Evolutionary conservation across 2,113 vertebrate genomes (phyloP).

Genomic region (Lophius piscatorius): DNA sequence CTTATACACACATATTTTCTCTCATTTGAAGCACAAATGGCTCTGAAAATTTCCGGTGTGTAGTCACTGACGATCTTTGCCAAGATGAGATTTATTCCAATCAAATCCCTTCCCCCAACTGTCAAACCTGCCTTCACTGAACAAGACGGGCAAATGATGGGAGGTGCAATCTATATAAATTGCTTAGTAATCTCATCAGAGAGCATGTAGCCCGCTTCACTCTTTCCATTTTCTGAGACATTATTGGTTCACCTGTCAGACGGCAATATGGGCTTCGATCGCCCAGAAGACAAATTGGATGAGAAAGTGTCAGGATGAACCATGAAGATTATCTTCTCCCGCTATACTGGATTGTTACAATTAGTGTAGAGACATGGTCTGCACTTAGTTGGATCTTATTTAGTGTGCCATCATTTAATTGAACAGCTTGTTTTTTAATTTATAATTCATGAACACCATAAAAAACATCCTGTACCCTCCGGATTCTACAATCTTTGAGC

Average conservation of each 20-base stretch:
- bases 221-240: slow-evolving; percentile 32
- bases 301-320: slow-evolving; percentile 48
- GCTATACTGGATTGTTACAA: slow-evolving; percentile 46
- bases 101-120: slow-evolving; percentile 23
- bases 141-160: slow-evolving; percentile 61
- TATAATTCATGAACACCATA: slow-evolving; percentile 13
- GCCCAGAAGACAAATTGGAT: slow-evolving; percentile 32
- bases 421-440: slow-evolving; percentile 20
- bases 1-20: slow-evolving; percentile 5
- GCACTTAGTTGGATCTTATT: slow-evolving; percentile 33
- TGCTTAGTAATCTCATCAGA: slow-evolving; percentile 62
- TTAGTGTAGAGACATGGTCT: slow-evolving; percentile 32
- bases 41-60: slow-evolving; percentile 51
- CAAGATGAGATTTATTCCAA: slow-evolving; percentile 54
- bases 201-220: slow-evolving; percentile 7
- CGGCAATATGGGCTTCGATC: slow-evolving; percentile 34
- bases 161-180: slow-evolving; percentile 69
- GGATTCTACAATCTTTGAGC: not conserved
- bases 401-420: not conserved
- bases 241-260: slow-evolving; percentile 62
- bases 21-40: slow-evolving; percentile 35
- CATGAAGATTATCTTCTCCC: slow-evolving; percentile 47
- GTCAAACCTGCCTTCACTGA: slow-evolving; percentile 54
- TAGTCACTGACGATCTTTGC: slow-evolving; percentile 57
- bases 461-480: not conserved